Percentiles rank a stretch among this genome's conserved stretches.
Conservation (phyloP, 2,797 vertebrate genomes). For the Macrochelys suwanniensis region DNA sequence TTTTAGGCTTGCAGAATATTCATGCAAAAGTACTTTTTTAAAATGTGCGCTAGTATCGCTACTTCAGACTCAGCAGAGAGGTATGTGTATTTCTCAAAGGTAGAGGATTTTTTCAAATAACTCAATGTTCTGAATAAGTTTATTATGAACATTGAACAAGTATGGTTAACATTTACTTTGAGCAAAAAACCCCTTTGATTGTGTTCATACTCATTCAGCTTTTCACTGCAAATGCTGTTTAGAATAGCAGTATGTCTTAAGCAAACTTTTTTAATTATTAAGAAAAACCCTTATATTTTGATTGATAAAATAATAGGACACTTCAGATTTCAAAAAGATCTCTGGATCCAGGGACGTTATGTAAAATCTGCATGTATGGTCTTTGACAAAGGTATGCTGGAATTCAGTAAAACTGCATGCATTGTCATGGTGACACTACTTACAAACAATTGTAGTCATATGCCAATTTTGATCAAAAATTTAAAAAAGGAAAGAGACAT, state of each 20-base stretch:
- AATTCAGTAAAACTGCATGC: neutral
- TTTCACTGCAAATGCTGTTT: neutral
- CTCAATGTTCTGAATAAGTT: neutral
- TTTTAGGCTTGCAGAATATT: neutral
- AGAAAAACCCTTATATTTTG: neutral
- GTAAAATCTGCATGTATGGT: neutral
- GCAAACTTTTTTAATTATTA: neutral
- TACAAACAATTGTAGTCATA: neutral
- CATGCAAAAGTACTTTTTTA: neutral
- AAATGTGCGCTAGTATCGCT: neutral
- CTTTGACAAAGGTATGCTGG: neutral
- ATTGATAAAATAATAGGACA: neutral
- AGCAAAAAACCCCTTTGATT: neutral
- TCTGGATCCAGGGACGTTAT: too few species aligned
- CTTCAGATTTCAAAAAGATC: neutral
- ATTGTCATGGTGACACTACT: neutral
- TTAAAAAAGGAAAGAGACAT: neutral
- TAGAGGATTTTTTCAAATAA: neutral
- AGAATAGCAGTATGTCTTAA: neutral
- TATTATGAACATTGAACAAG: neutral
- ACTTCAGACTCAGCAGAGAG: neutral
- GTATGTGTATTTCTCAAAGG: neutral
- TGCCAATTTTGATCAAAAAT: neutral
- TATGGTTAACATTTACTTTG: neutral
- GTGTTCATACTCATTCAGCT: neutral